phyloP scores from a whole-genome alignment of 2,888 invertebrate species.

The Erebia palarica region DNA sequence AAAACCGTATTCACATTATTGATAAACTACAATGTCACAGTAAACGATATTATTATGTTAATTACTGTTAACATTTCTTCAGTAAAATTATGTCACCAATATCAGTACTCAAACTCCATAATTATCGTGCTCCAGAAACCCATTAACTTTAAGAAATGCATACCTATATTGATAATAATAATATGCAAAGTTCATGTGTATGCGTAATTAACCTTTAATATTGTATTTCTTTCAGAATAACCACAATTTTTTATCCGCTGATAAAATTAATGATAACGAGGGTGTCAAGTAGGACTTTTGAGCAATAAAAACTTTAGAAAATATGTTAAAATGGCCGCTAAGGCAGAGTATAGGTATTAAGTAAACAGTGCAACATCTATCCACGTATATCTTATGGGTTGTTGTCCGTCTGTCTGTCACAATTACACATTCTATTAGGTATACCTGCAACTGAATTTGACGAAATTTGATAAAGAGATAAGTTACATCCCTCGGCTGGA shows the following conservation, averaged over 20 bases:
- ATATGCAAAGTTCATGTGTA: conserved; percentile 28
- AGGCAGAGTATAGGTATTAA: no score
- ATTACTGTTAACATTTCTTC: background rate
- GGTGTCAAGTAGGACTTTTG: no score
- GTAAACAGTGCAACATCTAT: no score
- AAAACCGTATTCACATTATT: background rate
- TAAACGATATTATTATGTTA: background rate
- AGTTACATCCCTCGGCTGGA: no score
- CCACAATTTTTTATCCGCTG: conserved; percentile 24
- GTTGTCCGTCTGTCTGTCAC: no score
- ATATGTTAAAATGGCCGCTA: no score
- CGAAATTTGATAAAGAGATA: no score
- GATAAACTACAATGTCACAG: conserved; percentile 6
- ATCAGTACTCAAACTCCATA: conserved; percentile 19
- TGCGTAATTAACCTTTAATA: conserved; percentile 33
- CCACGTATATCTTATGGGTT: no score
- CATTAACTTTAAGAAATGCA: conserved; percentile 16
- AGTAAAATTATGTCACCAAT: conserved; percentile 9
- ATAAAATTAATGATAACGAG: conserved; percentile 2
- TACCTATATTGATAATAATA: conserved; percentile 13
- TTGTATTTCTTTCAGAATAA: conserved; percentile 28
- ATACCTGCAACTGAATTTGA: no score
- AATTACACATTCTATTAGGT: no score
- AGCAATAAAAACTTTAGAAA: no score
- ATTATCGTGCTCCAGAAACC: conserved; percentile 17